A percentile compares a stretch with the other conserved stretches of the same genome.
Evolutionary conservation across 2,888 invertebrate genomes (phyloP).

Genomic region (Apodemia zela): DNA sequence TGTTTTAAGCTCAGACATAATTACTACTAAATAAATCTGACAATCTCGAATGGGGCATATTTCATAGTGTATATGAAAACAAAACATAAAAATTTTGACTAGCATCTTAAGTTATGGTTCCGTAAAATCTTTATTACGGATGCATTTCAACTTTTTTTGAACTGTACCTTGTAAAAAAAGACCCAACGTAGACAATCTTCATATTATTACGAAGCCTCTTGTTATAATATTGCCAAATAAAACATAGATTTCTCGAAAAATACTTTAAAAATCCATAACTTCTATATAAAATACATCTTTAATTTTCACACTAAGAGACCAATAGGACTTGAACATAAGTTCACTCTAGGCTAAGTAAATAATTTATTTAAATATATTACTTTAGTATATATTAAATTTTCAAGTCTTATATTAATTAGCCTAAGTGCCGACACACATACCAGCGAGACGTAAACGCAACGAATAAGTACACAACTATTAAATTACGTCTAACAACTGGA

Average conservation of each 20-base stretch:
- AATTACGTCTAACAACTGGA: too few species aligned
- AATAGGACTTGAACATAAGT: constrained; percentile 32
- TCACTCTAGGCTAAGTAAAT: constrained; percentile 27
- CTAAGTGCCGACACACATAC: constrained; percentile 9
- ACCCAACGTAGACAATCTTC: not conserved
- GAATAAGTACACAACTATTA: not conserved
- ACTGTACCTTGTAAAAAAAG: not conserved
- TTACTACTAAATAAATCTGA: too few species aligned
- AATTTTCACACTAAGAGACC: constrained; percentile 40
- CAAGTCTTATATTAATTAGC: constrained; percentile 55
- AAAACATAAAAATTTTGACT: too few species aligned
- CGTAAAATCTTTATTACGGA: too few species aligned
- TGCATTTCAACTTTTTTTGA: too few species aligned
- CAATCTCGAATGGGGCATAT: too few species aligned
- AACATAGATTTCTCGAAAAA: constrained; percentile 62
- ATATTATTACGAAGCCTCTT: constrained; percentile 2
- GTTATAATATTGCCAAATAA: constrained; percentile 21
- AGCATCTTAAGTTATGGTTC: too few species aligned
- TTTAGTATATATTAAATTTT: constrained; percentile 45
- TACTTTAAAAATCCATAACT: constrained; percentile 46
- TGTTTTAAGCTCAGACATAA: too few species aligned
- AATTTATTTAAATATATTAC: constrained; percentile 32
- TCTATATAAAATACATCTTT: constrained; percentile 59
- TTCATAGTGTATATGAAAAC: too few species aligned
- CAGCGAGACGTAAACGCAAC: constrained; percentile 5